These are phyloP conservation scores for Falco peregrinus DNA, from an alignment of 2,797 vertebrate genomes.

Conservation along the genomic window DNA sequence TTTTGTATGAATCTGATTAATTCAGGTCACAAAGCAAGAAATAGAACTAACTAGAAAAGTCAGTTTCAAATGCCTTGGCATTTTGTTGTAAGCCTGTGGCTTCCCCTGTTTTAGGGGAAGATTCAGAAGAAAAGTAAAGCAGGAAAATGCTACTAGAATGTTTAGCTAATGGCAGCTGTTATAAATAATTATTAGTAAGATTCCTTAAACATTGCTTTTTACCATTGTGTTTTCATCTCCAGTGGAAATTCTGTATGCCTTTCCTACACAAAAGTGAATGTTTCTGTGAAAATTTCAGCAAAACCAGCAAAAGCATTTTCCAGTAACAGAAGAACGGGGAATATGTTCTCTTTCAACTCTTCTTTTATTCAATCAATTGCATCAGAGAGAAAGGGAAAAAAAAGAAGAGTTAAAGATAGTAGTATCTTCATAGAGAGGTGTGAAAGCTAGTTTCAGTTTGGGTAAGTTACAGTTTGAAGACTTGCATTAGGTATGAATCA, in stretches of 20 bases:
- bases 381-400: background rate
- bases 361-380: slow-evolving; percentile 2
- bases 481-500: background rate
- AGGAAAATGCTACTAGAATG: background rate
- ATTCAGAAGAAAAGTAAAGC: background rate
- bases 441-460: background rate
- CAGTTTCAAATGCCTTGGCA: background rate
- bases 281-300: background rate
- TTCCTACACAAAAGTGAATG: background rate
- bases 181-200: background rate
- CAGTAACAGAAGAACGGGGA: background rate
- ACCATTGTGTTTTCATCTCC: background rate
- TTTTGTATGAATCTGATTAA: background rate
- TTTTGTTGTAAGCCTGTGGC: background rate
- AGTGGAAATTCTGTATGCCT: background rate
- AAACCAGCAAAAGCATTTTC: background rate
- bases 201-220: background rate
- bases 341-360: background rate
- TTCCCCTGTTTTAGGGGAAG: background rate
- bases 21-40: slow-evolving; percentile 4
- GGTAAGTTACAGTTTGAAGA: slow-evolving; percentile 9
- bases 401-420: background rate
- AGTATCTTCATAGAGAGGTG: background rate
- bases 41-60: background rate
- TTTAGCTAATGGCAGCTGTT: background rate